Conservation (phyloP, 2,113 vertebrate species). For the Nibea coibor region DNA sequence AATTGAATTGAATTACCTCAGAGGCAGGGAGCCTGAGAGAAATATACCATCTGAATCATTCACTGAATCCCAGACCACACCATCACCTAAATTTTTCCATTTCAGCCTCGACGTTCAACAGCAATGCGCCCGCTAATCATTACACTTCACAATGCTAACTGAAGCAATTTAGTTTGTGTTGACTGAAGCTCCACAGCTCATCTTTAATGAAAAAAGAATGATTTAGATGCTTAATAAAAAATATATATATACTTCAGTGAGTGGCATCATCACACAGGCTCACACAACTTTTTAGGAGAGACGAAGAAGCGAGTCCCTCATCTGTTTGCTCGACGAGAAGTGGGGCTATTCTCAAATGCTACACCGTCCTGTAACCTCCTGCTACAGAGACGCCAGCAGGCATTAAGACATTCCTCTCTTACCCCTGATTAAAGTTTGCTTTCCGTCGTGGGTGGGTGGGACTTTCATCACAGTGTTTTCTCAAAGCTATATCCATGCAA, state of each 20-base stretch:
- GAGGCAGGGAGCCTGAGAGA: conserved; percentile 52
- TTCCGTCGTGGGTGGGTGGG: conserved; percentile 39
- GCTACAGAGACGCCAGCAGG: conserved; percentile 20
- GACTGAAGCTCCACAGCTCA: conserved; percentile 10
- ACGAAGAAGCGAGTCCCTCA: neutral
- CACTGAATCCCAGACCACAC: conserved; percentile 38
- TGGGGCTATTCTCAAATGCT: conserved; percentile 25
- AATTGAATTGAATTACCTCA: conserved; percentile 66
- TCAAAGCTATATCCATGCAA: conserved; percentile 76
- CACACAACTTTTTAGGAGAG: conserved; percentile 15
- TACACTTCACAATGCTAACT: conserved; percentile 42
- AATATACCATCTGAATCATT: conserved; percentile 50
- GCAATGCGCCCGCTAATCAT: conserved; percentile 45
- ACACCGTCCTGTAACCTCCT: conserved; percentile 18
- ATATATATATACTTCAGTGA: neutral
- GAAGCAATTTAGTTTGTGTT: conserved; percentile 55
- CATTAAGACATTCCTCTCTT: conserved; percentile 12
- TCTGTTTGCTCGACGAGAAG: conserved; percentile 39
- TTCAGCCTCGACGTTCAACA: conserved; percentile 20
- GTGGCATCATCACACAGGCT: neutral
- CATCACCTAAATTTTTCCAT: conserved; percentile 49
- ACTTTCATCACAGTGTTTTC: conserved; percentile 58
- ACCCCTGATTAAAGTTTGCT: conserved; percentile 63
- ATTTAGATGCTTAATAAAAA: conserved; percentile 51
- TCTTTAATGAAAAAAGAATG: conserved; percentile 39